phyloP scores from a whole-genome alignment of 2,797 vertebrate genomes.

The Coregonus ussuriensis region DNA sequence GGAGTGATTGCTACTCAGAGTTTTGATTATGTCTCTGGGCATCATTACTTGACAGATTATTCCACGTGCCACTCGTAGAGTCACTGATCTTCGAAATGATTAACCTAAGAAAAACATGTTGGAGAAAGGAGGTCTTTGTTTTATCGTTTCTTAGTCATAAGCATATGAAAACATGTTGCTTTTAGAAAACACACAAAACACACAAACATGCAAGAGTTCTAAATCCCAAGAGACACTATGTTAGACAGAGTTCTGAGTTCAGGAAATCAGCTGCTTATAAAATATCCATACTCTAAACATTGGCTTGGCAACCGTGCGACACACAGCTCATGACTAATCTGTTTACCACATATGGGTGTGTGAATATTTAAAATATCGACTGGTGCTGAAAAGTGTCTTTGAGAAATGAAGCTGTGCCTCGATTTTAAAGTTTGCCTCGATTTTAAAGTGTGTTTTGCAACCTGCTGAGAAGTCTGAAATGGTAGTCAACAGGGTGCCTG shows the following conservation, averaged over 20 bases:
- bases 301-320: conserved; percentile 51
- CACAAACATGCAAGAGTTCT: not conserved
- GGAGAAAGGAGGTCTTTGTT: not conserved
- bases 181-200: not conserved
- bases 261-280: conserved; percentile 57
- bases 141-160: not conserved
- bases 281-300: conserved; percentile 60
- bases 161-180: conserved; percentile 1
- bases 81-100: not conserved
- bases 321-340: conserved; percentile 16
- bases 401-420: conserved; percentile 45
- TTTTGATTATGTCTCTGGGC: not conserved
- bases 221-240: conserved; percentile 33
- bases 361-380: conserved; percentile 57
- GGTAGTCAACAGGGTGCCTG: conserved; percentile 43
- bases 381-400: conserved; percentile 42
- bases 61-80: not conserved
- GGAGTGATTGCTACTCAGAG: not conserved
- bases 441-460: conserved; percentile 49
- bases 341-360: conserved; percentile 54
- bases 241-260: conserved; percentile 33
- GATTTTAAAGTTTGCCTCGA: conserved; percentile 51
- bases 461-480: conserved; percentile 55
- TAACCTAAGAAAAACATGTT: not conserved
- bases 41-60: not conserved